These are phyloP conservation scores for Nyctibius bracteatus DNA, from an alignment of 2,113 vertebrate species.

Conservation along the genomic window DNA sequence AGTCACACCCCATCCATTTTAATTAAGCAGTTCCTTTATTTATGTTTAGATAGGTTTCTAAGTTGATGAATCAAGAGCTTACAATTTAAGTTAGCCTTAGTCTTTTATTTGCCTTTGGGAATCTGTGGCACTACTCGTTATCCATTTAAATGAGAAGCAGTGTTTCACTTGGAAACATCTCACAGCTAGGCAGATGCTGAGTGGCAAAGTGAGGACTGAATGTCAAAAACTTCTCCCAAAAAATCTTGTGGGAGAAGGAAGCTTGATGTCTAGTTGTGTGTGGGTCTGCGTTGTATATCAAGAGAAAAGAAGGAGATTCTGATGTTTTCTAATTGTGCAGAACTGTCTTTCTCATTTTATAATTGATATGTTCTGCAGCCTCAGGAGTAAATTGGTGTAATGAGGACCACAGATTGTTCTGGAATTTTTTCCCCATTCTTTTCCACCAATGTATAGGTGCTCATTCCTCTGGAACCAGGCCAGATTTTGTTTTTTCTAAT, in stretches of 20 bases:
- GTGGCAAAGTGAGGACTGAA: background rate
- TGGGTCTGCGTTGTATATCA: background rate
- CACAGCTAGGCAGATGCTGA: background rate
- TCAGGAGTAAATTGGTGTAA: background rate
- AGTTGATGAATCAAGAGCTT: slow-evolving; percentile 4
- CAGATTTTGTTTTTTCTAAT: background rate
- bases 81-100: background rate
- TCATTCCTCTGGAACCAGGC: background rate
- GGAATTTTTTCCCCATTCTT: background rate
- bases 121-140: background rate
- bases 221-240: background rate
- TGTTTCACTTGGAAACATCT: background rate
- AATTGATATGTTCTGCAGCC: background rate
- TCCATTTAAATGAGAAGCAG: slow-evolving; percentile 2
- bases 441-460: background rate
- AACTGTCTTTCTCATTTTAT: background rate
- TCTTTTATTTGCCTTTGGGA: slow-evolving; percentile 1
- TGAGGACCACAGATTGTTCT: background rate
- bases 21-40: background rate
- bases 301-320: background rate
- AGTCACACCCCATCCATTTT: background rate
- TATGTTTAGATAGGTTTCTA: background rate
- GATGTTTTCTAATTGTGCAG: background rate
- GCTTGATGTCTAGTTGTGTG: background rate
- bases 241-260: background rate